Conservation (phyloP, 2,888 invertebrate genomes). For the Drosophila formosana region DNA sequence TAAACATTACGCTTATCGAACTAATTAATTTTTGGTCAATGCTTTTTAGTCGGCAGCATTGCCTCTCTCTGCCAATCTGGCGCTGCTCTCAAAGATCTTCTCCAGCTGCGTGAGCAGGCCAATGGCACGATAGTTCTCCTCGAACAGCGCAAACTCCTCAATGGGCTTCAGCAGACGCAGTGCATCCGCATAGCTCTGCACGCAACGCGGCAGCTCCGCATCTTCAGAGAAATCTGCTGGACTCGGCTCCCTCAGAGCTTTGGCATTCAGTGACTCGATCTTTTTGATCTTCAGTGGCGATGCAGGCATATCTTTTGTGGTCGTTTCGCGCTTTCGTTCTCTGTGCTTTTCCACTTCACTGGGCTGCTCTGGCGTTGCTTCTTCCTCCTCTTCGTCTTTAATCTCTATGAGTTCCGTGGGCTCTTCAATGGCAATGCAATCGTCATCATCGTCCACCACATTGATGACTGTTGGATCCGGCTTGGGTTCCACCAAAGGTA, state of each 20-base stretch:
- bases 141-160: constrained; percentile 82
- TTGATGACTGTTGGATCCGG: constrained; percentile 1
- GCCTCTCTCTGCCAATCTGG: constrained; percentile 10
- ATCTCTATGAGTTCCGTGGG: constrained; percentile 59
- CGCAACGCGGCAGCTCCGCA: constrained; percentile 62
- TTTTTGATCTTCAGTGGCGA: constrained; percentile 72
- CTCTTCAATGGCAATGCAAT: constrained; percentile 53
- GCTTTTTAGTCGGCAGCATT: background rate
- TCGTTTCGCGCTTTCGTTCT: constrained; percentile 26
- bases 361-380: background rate
- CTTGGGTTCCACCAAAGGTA: constrained; percentile 36
- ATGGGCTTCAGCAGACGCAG: constrained; percentile 79
- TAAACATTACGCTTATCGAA: background rate
- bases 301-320: background rate
- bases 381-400: constrained; percentile 60
- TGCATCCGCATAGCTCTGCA: constrained; percentile 77
- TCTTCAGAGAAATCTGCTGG: constrained; percentile 59
- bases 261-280: constrained; percentile 56
- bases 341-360: background rate
- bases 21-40: constrained; percentile 42
- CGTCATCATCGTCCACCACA: constrained; percentile 46
- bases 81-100: constrained; percentile 72
- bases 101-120: constrained; percentile 82
- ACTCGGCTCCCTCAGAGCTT: constrained; percentile 24
- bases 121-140: constrained; percentile 83